A percentile compares a stretch with the other conserved stretches of the same genome.
These are phyloP conservation scores for Aeoliscus strigatus DNA, from an alignment of 2,797 vertebrate species.

Conservation along the genomic window DNA sequence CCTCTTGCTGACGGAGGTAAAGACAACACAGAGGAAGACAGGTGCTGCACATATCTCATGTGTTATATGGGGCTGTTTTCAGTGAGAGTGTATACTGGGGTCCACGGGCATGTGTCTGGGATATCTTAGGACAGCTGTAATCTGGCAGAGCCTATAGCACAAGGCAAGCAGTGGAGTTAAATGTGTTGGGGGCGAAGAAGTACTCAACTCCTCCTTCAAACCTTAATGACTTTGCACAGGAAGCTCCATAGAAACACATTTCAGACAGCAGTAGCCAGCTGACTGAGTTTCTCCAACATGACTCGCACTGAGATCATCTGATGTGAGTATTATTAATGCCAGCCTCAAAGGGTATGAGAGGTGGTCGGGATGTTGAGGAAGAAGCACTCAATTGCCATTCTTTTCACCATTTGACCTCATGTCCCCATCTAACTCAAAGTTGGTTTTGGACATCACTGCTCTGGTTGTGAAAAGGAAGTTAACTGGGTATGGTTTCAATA, in stretches of 20 bases:
- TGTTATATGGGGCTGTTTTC: conserved; percentile 37
- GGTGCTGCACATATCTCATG: conserved; percentile 44
- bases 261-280: conserved; percentile 36
- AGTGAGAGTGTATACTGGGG: conserved; percentile 49
- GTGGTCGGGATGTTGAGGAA: conserved; percentile 9
- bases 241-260: conserved; percentile 46
- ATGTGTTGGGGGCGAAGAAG: conserved; percentile 16
- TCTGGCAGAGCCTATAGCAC: conserved; percentile 42
- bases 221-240: conserved; percentile 43
- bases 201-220: conserved; percentile 32
- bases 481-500: conserved; percentile 12
- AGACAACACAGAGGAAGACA: conserved; percentile 41
- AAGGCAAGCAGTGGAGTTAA: conserved; percentile 29
- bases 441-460: conserved; percentile 7
- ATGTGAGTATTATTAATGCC: conserved; percentile 12
- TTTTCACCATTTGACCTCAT: conserved; percentile 25
- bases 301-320: conserved; percentile 59
- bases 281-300: conserved; percentile 39
- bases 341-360: conserved; percentile 12
- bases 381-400: conserved; percentile 15
- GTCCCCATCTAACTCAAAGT: conserved; percentile 4
- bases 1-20: conserved; percentile 22
- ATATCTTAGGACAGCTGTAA: conserved; percentile 61
- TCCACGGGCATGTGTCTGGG: conserved; percentile 38
- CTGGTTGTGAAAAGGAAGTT: conserved; percentile 4